A percentile compares a stretch with the other conserved stretches of the same genome.
Evolutionary conservation across 1,140 invertebrate genomes (phyloP).

Genomic region (Polyergus mexicanus): DNA sequence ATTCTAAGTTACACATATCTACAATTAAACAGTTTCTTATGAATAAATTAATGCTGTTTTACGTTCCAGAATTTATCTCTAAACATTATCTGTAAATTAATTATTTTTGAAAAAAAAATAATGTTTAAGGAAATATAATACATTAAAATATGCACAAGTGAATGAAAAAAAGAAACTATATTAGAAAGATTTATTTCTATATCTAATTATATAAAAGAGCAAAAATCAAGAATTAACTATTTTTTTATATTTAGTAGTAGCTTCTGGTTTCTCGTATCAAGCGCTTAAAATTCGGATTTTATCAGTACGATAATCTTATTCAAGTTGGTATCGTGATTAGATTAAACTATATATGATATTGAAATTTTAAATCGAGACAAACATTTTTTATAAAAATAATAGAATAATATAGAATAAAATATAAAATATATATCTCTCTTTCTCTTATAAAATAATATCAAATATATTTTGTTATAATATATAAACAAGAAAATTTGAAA

Average conservation of each 20-base stretch:
- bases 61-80: neutral
- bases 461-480: neutral
- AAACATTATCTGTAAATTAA: neutral
- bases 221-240: constrained; percentile 8
- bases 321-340: constrained; percentile 29
- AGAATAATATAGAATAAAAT: too few species aligned
- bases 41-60: constrained; percentile 8
- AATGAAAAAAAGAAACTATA: neutral
- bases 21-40: neutral
- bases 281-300: neutral
- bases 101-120: neutral
- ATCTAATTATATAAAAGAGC: neutral
- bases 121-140: neutral
- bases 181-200: neutral
- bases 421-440: neutral
- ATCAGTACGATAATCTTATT: neutral
- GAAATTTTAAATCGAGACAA: neutral
- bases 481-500: neutral
- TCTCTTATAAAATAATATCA: too few species aligned
- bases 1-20: neutral
- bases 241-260: neutral
- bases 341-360: constrained; percentile 50
- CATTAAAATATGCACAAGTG: neutral
- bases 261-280: constrained; percentile 8
- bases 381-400: neutral